A percentile compares a stretch with the other conserved stretches of the same genome.
Evolutionary conservation across 2,888 invertebrate species (phyloP).

Genomic region (Sialis fuliginosa): DNA sequence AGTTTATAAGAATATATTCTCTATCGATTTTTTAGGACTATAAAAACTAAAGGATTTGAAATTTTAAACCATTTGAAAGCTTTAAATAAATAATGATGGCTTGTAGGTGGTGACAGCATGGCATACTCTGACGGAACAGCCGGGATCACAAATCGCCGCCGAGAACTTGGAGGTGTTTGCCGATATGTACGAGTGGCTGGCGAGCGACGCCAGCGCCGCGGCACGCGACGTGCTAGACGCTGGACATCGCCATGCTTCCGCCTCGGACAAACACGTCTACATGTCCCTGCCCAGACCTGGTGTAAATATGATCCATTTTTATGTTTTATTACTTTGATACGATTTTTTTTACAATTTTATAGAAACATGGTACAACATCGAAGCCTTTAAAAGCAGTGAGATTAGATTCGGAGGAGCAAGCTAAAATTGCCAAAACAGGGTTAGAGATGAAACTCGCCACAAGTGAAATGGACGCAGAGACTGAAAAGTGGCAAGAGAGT

Average conservation of each 20-base stretch:
- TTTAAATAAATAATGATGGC: too few species aligned
- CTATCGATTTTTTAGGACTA: too few species aligned
- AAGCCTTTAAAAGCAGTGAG: conserved; percentile 82
- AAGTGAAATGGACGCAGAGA: conserved; percentile 90
- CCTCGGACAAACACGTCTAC: conserved; percentile 61
- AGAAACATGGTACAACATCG: conserved; percentile 95
- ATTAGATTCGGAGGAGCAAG: conserved; percentile 87
- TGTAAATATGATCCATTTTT: too few species aligned
- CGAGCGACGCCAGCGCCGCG: conserved; percentile 78
- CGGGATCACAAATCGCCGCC: conserved; percentile 85
- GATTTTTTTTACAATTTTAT: conserved; percentile 12
- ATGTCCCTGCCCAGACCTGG: conserved; percentile 90
- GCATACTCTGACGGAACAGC: conserved; percentile 77
- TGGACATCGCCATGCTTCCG: conserved; percentile 33
- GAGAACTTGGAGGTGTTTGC: conserved; percentile 93
- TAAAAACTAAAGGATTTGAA: background rate
- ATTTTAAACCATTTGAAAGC: background rate
- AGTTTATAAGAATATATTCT: too few species aligned
- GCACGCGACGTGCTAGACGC: conserved; percentile 78
- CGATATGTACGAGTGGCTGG: conserved; percentile 89
- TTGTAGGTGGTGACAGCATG: conserved; percentile 67
- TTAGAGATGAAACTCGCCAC: conserved; percentile 93
- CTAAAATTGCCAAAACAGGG: conserved; percentile 91
- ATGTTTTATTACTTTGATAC: too few species aligned
- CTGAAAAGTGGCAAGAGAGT: conserved; percentile 81